phyloP scores from a whole-genome alignment of 2,888 invertebrate species.

The Macrosiphum euphorbiae region DNA sequence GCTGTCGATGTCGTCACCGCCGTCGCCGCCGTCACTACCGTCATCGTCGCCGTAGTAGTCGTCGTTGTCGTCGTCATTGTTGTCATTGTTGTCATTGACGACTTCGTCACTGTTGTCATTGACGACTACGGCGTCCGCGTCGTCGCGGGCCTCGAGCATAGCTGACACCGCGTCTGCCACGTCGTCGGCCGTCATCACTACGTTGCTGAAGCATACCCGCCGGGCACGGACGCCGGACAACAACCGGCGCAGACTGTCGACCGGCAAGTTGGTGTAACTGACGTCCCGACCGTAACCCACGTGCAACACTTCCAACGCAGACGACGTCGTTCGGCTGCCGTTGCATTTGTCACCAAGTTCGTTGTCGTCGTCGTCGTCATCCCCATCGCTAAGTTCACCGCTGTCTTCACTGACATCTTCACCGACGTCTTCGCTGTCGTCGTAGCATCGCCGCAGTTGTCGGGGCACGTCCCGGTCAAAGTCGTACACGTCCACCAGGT shows the following conservation, averaged over 20 bases:
- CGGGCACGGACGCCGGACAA: constrained; percentile 22
- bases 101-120: neutral
- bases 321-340: neutral
- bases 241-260: constrained; percentile 12
- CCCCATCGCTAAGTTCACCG: neutral
- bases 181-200: constrained; percentile 50
- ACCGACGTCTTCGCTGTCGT: neutral
- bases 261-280: neutral
- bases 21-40: neutral
- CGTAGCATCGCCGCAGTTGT: neutral
- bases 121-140: neutral
- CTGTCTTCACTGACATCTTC: too few relatives aligned
- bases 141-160: neutral
- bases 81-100: neutral
- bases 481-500: constrained; percentile 54
- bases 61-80: neutral
- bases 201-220: constrained; percentile 54
- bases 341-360: neutral
- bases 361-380: neutral
- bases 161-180: constrained; percentile 41
- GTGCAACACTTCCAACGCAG: constrained; percentile 41
- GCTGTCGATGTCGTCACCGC: neutral
- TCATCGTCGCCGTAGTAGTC: neutral
- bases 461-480: constrained; percentile 47
- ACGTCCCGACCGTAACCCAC: constrained; percentile 32